These are phyloP conservation scores for Limnothrissa miodon DNA, from an alignment of 2,113 vertebrate genomes.

Conservation along the genomic window DNA sequence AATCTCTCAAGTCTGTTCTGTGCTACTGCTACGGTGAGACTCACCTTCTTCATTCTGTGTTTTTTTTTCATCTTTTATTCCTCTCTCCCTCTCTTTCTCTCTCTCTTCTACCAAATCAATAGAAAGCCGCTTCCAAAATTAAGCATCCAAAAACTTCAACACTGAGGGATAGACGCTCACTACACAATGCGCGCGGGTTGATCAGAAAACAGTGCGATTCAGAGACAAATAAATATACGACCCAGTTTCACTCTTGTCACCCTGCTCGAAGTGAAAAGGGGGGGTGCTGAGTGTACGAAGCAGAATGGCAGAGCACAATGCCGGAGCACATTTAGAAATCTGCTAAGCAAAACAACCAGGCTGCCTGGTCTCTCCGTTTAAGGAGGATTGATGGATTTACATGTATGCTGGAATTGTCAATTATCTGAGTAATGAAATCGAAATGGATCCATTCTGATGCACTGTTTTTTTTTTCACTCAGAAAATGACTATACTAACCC, in stretches of 20 bases:
- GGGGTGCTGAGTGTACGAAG: slow-evolving; percentile 20
- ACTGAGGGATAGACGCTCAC: neutral
- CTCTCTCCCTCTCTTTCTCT: slow-evolving; percentile 11
- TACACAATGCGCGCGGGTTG: neutral
- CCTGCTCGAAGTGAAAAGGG: slow-evolving; percentile 2
- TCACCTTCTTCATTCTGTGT: neutral
- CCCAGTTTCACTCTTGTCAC: slow-evolving; percentile 37
- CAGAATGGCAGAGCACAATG: slow-evolving; percentile 27
- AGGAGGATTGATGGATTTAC: slow-evolving; percentile 29
- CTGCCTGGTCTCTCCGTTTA: slow-evolving; percentile 14
- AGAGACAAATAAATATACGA: slow-evolving; percentile 26
- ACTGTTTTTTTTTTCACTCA: neutral
- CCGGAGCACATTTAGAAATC: slow-evolving; percentile 29
- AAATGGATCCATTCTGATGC: slow-evolving; percentile 16
- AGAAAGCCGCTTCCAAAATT: slow-evolving; percentile 9
- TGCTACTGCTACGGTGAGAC: neutral
- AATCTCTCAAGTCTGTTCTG: slow-evolving; percentile 11
- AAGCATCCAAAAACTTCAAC: neutral
- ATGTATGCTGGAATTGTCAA: slow-evolving; percentile 21
- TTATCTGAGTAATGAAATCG: slow-evolving; percentile 31
- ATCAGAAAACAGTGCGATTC: slow-evolving; percentile 30
- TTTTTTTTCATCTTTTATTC: slow-evolving; percentile 20
- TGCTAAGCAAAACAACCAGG: slow-evolving; percentile 29
- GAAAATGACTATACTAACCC: neutral
- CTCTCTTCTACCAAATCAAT: slow-evolving; percentile 13